Evolutionary conservation across 2,113 vertebrate genomes (phyloP), one percentile per base, ranked within the genome.

Genomic region (Pluvianellus socialis): DNA sequence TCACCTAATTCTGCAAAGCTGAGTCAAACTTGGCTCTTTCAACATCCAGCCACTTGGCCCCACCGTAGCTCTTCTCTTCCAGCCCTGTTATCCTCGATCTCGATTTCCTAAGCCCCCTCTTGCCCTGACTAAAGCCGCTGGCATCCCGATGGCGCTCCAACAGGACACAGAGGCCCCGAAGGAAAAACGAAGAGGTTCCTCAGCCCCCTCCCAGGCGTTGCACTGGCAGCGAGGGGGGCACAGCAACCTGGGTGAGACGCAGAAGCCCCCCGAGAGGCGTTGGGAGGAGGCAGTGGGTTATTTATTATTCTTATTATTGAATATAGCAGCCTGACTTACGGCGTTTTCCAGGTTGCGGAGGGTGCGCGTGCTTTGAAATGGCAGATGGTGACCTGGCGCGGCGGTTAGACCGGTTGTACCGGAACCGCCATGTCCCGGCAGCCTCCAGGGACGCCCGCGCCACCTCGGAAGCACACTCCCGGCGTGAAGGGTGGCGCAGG

Each of bases 141-240:
- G 0, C 32, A 61, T 38, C 75, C 71, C 6, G 0, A 7, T 14
- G 24, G 32, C 28, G 1, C 32, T 27, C 35, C 18, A 7, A 7
- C 24, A 18, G 59, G 35, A 11, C 27, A 14, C 30, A 14, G 38
- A 49, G 55, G 4, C 40, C 20, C 27, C 0, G 3, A 50, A 13
- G 28, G 68, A 58, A 52, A 74, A 21, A 32, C 2, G 7, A 23
- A 52, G 55, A 17, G 14, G 7, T 27, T 50, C 16, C 30, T 86
- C 50, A 4, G 1, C 19, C 19, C 28, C 12, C 33, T 50, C 30
- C 35, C 12, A 2, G 1, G 1, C 2, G 1, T 45, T 8, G 18
- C 18, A 2, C 20, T 2, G 23, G 50, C 28, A 7, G 59, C 3
- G 1, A 15, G 1, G 35, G 28, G 40, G 14, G 38, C 79, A 20